Conservation (phyloP, 2,797 vertebrate genomes). For the Thaleichthys pacificus region DNA sequence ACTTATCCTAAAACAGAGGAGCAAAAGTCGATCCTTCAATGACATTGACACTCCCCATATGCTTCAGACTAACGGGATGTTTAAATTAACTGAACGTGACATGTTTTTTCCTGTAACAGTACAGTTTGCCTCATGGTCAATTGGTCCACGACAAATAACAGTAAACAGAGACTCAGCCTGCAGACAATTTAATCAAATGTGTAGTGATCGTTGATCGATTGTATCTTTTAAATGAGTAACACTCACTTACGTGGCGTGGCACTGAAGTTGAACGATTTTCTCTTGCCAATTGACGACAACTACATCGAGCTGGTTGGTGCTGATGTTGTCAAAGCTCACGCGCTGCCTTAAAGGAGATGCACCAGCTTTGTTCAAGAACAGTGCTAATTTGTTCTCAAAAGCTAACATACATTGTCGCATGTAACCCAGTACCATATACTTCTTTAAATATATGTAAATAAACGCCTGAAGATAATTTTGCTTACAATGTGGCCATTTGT, state of each 20-base stretch:
- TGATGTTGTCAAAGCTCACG: constrained; percentile 51
- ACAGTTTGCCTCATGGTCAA: too few species aligned
- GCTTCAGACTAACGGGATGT: too few species aligned
- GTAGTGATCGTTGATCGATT: background rate
- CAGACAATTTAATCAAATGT: background rate
- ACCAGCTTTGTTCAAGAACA: constrained; percentile 43
- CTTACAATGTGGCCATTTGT: constrained; percentile 28
- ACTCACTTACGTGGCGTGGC: constrained; percentile 43
- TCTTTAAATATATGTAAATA: background rate
- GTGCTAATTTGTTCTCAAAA: constrained; percentile 30
- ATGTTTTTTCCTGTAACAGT: background rate
- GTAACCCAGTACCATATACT: too few species aligned
- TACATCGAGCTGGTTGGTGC: constrained; percentile 42
- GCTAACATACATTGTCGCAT: background rate
- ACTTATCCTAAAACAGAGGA: too few species aligned
- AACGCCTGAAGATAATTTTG: background rate
- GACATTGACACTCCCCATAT: too few species aligned
- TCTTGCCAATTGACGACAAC: constrained; percentile 22
- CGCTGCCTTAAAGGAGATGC: constrained; percentile 59
- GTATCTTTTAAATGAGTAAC: constrained; percentile 21
- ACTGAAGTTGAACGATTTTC: constrained; percentile 35
- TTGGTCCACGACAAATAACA: too few species aligned
- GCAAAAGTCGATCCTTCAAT: too few species aligned
- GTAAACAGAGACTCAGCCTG: background rate
- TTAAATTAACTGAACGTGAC: background rate